A percentile compares a stretch with the other conserved stretches of the same genome.
phyloP scores from a whole-genome alignment of 2,888 invertebrate genomes.

The Meteorus cinctellus region DNA sequence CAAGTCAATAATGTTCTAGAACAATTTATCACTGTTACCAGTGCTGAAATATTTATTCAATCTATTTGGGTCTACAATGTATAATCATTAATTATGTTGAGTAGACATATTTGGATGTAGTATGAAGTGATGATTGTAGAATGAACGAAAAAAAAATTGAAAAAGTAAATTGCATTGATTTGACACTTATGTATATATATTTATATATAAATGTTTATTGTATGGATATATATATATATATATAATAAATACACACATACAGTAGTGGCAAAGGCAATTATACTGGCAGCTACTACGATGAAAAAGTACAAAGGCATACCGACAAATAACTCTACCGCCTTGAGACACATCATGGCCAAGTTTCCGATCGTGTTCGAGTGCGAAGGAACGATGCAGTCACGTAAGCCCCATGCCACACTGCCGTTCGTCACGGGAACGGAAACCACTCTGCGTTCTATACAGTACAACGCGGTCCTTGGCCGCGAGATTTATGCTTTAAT shows the following conservation, averaged over 20 bases:
- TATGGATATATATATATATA: neutral
- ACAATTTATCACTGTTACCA: neutral
- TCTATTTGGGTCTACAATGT: neutral
- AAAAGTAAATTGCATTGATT: conserved; percentile 1
- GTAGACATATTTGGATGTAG: neutral
- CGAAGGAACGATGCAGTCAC: conserved; percentile 43
- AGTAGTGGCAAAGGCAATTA: conserved; percentile 17
- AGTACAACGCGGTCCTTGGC: conserved; percentile 37
- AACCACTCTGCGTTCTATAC: conserved; percentile 38
- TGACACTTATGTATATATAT: neutral
- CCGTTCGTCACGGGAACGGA: conserved; percentile 44
- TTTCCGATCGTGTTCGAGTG: conserved; percentile 46
- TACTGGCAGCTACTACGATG: conserved; percentile 16
- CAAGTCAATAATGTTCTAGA: neutral
- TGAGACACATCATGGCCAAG: conserved; percentile 40
- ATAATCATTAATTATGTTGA: neutral
- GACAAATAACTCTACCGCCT: conserved; percentile 46
- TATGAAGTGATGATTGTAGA: neutral
- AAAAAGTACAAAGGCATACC: conserved; percentile 42
- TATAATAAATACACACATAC: neutral
- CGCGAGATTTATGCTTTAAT: conserved; percentile 47
- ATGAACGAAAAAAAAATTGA: neutral
- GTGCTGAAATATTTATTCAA: neutral
- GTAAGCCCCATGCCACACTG: conserved; percentile 41
- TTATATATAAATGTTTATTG: neutral